Conservation (phyloP, 2,888 invertebrate species). For the Drosophila buzzatii region DNA sequence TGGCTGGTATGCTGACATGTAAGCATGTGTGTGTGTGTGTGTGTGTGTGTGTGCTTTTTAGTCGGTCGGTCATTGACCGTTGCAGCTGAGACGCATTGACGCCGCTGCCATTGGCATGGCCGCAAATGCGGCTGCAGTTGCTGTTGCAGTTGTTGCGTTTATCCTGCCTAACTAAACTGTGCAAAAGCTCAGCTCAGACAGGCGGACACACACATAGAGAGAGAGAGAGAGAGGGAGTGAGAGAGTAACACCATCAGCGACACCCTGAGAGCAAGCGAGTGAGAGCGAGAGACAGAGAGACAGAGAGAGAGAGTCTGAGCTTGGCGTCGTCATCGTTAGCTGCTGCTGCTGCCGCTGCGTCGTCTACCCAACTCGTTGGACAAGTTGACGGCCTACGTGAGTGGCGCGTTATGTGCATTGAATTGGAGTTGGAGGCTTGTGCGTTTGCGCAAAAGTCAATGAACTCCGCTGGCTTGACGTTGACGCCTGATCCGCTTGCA, state of each 20-base stretch:
- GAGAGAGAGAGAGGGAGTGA: slow-evolving; percentile 23
- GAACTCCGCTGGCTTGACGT: slow-evolving; percentile 64
- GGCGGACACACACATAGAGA: slow-evolving; percentile 13
- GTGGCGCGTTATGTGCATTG: slow-evolving; percentile 74
- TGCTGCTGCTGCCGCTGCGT: slow-evolving; percentile 47
- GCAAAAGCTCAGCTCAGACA: slow-evolving; percentile 36
- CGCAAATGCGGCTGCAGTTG: slow-evolving; percentile 40
- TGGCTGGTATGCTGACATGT: slow-evolving; percentile 7
- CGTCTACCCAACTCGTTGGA: slow-evolving; percentile 82
- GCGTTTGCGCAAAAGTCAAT: slow-evolving; percentile 79
- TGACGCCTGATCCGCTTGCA: slow-evolving; percentile 53
- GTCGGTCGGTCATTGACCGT: slow-evolving; percentile 84
- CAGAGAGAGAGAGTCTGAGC: slow-evolving; percentile 20
- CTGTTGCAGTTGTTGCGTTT: slow-evolving; percentile 36
- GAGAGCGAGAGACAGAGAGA: slow-evolving; percentile 4
- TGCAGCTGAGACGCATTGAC: slow-evolving; percentile 80
- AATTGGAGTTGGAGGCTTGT: slow-evolving; percentile 79
- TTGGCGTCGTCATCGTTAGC: slow-evolving; percentile 18
- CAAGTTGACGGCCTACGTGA: slow-evolving; percentile 80
- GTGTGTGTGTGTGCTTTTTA: slow-evolving; percentile 69
- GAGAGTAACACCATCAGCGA: not conserved
- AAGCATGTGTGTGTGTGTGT: slow-evolving; percentile 3
- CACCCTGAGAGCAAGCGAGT: slow-evolving; percentile 1
- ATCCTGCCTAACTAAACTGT: slow-evolving; percentile 58
- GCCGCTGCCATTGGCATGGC: slow-evolving; percentile 74